Percentiles rank a stretch among this genome's conserved stretches.
Evolutionary conservation across 2,113 vertebrate species (phyloP).

Genomic region (Stigmatopora argus): DNA sequence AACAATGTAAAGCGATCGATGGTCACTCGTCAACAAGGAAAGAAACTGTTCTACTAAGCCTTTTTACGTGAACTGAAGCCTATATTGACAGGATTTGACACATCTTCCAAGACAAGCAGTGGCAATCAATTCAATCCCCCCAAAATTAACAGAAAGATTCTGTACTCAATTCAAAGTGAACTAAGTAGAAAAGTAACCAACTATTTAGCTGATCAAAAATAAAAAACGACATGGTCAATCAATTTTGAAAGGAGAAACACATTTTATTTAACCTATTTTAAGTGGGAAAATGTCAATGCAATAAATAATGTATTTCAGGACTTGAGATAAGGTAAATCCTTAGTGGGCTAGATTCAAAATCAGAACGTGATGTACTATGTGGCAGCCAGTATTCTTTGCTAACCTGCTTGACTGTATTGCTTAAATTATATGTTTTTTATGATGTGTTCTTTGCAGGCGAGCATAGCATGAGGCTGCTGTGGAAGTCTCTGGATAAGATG

Average conservation of each 20-base stretch:
- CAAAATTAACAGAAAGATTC: too few relatives aligned
- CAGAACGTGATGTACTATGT: too few relatives aligned
- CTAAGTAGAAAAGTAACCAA: neutral
- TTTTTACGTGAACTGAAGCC: too few relatives aligned
- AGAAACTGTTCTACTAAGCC: too few relatives aligned
- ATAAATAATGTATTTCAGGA: neutral
- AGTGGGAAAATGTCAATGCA: too few relatives aligned
- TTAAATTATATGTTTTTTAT: neutral
- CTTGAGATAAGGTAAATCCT: neutral
- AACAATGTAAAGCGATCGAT: neutral
- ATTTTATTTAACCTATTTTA: neutral
- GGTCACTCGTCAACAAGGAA: too few relatives aligned
- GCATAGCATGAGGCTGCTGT: constrained; percentile 71
- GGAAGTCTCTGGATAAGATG: constrained; percentile 93
- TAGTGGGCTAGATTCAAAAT: neutral
- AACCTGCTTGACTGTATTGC: too few relatives aligned
- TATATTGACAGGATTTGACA: too few relatives aligned
- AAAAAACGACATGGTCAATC: neutral
- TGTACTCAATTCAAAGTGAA: neutral
- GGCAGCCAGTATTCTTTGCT: too few relatives aligned
- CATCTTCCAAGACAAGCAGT: too few relatives aligned
- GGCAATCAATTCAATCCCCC: too few relatives aligned
- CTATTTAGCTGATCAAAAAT: neutral
- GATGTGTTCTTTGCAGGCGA: constrained; percentile 25
- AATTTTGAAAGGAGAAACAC: neutral